Evolutionary conservation across 2,797 vertebrate species (phyloP).

Genomic region (Trematomus bernacchii): DNA sequence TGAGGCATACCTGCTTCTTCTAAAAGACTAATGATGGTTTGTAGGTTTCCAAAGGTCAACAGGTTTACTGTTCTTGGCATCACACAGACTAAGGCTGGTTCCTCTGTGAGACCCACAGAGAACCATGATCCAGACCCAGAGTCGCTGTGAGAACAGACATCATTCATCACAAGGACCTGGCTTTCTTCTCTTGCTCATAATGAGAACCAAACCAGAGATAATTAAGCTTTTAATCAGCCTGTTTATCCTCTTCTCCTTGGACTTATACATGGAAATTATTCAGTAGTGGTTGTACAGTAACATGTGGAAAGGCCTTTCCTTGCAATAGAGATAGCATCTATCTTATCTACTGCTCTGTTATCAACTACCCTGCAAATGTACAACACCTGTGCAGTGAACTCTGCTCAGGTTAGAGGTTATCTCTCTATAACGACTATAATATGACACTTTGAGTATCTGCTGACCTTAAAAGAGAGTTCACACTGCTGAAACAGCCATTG

Average conservation of each 20-base stretch:
- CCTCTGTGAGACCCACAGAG: constrained; percentile 25
- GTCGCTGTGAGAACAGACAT: constrained; percentile 27
- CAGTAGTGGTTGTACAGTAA: background rate
- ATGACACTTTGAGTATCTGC: constrained; percentile 17
- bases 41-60: constrained; percentile 62
- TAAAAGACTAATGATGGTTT: constrained; percentile 60
- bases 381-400: constrained; percentile 42
- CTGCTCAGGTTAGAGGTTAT: constrained; percentile 48
- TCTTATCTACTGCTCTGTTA: background rate
- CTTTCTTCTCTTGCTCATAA: constrained; percentile 29
- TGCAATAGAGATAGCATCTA: background rate
- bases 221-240: constrained; percentile 58
- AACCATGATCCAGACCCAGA: constrained; percentile 10
- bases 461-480: constrained; percentile 46
- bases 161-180: constrained; percentile 42
- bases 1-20: constrained; percentile 49
- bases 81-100: constrained; percentile 50
- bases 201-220: constrained; percentile 46
- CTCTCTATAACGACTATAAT: constrained; percentile 7
- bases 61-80: constrained; percentile 71
- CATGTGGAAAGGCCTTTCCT: constrained; percentile 3
- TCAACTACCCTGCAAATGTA: constrained; percentile 31
- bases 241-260: constrained; percentile 44
- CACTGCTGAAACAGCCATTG: constrained; percentile 51
- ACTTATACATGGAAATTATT: constrained; percentile 33